A percentile compares a stretch with the other conserved stretches of the same genome.
Conservation (phyloP, 2,888 invertebrate species). For the Alcis repandata region DNA sequence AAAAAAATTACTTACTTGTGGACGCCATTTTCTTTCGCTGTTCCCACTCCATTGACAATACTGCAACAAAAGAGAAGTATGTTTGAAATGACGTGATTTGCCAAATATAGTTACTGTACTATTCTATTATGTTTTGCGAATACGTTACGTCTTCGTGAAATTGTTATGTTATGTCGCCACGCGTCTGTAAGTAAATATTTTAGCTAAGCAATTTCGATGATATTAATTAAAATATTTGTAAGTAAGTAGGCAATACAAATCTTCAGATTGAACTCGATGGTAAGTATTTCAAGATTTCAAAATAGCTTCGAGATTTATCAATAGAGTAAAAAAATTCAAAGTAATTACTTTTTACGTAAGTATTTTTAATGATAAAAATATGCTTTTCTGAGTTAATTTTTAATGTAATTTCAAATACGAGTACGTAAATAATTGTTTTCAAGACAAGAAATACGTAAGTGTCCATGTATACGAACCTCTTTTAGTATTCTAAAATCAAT, state of each 20-base stretch:
- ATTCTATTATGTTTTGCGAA: not conserved
- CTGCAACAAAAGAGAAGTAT: slow-evolving; percentile 53
- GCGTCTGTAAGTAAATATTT: slow-evolving; percentile 55
- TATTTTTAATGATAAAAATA: no score
- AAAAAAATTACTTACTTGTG: slow-evolving; percentile 33
- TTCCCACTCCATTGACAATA: slow-evolving; percentile 9
- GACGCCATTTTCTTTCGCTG: slow-evolving; percentile 21
- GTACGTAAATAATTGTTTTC: no score
- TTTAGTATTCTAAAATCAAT: no score
- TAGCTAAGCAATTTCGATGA: slow-evolving; percentile 42
- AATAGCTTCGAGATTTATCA: no score
- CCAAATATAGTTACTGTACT: not conserved
- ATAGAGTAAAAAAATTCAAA: no score
- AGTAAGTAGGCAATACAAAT: no score
- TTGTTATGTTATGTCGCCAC: slow-evolving; percentile 44
- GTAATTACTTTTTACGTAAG: no score
- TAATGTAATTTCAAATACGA: no score
- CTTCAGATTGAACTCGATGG: not conserved
- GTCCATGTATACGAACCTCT: no score
- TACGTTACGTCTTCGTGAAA: slow-evolving; percentile 24
- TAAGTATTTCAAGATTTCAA: not conserved
- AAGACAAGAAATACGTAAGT: no score
- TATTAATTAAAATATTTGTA: slow-evolving; percentile 23
- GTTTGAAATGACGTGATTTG: slow-evolving; percentile 32
- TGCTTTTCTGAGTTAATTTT: no score